Evolutionary conservation across 2,797 vertebrate species (phyloP).

Genomic region (Linurgus olivaceus): DNA sequence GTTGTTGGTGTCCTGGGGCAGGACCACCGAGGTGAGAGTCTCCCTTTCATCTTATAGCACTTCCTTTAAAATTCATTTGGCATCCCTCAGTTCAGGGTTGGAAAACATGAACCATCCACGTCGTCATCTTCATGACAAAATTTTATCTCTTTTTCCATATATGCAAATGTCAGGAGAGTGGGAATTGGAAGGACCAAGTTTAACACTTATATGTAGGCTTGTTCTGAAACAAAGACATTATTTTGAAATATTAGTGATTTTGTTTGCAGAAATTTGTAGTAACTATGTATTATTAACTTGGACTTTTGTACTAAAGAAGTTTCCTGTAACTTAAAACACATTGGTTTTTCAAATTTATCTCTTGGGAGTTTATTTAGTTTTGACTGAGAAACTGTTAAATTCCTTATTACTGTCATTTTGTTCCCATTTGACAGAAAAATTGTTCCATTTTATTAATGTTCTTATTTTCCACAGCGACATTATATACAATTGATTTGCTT

Average conservation of each 20-base stretch:
- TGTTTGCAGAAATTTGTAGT: background rate
- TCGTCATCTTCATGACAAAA: background rate
- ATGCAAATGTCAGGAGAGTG: background rate
- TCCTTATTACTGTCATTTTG: background rate
- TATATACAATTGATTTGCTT: background rate
- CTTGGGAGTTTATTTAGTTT: background rate
- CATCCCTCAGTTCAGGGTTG: background rate
- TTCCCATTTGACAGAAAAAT: background rate
- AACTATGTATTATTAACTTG: background rate
- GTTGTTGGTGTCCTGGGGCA: background rate
- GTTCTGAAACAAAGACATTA: background rate
- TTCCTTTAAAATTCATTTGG: background rate
- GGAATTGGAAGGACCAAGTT: background rate
- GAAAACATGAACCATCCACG: background rate
- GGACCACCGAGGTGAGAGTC: background rate
- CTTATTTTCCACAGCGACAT: background rate
- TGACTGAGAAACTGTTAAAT: background rate
- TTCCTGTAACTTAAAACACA: background rate
- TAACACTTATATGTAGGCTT: background rate
- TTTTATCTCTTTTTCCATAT: background rate
- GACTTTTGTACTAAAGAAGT: background rate
- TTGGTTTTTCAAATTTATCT: background rate
- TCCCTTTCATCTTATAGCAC: background rate
- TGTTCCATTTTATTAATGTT: background rate
- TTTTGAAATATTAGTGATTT: background rate